Percentiles rank a stretch among this genome's conserved stretches.
These are phyloP conservation scores for Tipula lateralis DNA, from an alignment of 2,888 invertebrate species.

Conservation along the genomic window DNA sequence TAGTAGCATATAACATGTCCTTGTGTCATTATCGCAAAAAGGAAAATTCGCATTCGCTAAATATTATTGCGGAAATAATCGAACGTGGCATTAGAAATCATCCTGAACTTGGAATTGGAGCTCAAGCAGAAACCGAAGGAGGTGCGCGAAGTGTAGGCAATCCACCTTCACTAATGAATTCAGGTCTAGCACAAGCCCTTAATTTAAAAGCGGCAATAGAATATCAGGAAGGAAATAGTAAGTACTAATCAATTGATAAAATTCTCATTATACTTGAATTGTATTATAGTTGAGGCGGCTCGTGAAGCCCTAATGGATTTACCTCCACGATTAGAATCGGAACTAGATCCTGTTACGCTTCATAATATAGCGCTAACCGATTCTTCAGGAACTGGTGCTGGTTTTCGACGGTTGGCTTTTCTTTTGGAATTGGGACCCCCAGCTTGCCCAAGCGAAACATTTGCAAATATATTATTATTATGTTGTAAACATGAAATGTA, in stretches of 20 bases:
- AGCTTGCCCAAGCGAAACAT: conserved; percentile 91
- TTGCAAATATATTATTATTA: conserved; percentile 87
- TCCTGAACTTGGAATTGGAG: conserved; percentile 94
- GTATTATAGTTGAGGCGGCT: conserved; percentile 66
- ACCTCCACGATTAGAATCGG: conserved; percentile 93
- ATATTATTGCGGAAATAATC: conserved; percentile 75
- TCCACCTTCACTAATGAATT: conserved; percentile 87
- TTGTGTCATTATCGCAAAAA: conserved; percentile 90
- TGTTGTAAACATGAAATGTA: conserved; percentile 98
- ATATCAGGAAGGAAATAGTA: conserved; percentile 82
- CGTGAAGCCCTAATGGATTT: conserved; percentile 82
- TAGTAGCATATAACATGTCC: conserved; percentile 92
- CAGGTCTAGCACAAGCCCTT: conserved; percentile 95
- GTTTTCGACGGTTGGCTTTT: conserved; percentile 76
- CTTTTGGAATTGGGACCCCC: conserved; percentile 85
- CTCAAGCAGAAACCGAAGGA: conserved; percentile 74
- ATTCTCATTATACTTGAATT: neutral
- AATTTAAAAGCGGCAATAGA: conserved; percentile 98
- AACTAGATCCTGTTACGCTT: conserved; percentile 93
- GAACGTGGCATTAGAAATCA: conserved; percentile 94
- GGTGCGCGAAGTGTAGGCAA: conserved; percentile 93
- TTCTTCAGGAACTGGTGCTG: conserved; percentile 89
- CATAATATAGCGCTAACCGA: conserved; percentile 93
- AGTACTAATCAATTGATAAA: conserved; percentile 33
- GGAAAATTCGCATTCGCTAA: conserved; percentile 87